Evolutionary conservation across 2,113 vertebrate genomes (phyloP).

Genomic region (Cyprinodon brontotheroides): DNA sequence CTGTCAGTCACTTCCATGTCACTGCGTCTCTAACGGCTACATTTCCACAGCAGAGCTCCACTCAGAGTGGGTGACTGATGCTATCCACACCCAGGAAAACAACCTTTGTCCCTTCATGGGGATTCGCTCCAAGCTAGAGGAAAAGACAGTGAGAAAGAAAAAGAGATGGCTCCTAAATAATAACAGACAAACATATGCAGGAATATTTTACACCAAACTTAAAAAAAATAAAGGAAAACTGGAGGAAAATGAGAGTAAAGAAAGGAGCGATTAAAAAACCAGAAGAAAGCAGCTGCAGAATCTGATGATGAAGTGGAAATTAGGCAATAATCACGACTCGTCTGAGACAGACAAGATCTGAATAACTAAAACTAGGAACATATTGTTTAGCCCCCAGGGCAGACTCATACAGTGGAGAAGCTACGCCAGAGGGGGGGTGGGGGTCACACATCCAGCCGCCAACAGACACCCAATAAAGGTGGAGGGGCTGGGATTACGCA

Average conservation of each 20-base stretch:
- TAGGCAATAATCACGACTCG: not conserved
- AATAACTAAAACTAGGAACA: constrained; percentile 77
- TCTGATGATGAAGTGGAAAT: not conserved
- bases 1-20: constrained; percentile 66
- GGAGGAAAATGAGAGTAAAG: not conserved
- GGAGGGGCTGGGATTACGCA: constrained; percentile 71
- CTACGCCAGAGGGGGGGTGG: constrained; percentile 63
- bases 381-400: constrained; percentile 81
- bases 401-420: constrained; percentile 81
- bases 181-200: not conserved
- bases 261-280: not conserved
- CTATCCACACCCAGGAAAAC: not conserved
- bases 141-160: not conserved
- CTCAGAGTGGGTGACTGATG: not conserved
- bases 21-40: constrained; percentile 30
- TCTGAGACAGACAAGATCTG: constrained; percentile 28
- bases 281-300: too few species aligned
- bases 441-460: constrained; percentile 49
- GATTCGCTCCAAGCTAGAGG: not conserved
- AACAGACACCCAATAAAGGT: constrained; percentile 37
- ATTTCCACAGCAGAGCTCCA: not conserved
- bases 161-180: not conserved
- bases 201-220: not conserved
- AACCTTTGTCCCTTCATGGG: constrained; percentile 18
- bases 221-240: not conserved